phyloP scores from a whole-genome alignment of 2,888 invertebrate genomes.

The Deilephila porcellus region DNA sequence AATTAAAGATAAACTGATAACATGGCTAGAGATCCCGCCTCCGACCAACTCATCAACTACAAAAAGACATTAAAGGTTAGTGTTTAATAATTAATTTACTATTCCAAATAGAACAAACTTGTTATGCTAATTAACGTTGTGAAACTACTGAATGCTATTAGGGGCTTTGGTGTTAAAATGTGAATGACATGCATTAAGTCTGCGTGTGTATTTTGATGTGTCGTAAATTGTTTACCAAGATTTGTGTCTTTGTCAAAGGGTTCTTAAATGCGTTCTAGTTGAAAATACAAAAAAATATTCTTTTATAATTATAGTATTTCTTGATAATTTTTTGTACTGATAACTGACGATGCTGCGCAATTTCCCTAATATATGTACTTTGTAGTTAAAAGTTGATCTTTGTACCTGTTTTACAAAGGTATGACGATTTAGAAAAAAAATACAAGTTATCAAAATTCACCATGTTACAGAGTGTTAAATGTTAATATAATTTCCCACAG shows the following conservation, averaged over 20 bases:
- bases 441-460: background rate
- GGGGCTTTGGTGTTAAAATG: constrained; percentile 1
- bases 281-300: background rate
- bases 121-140: constrained; percentile 4
- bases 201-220: background rate
- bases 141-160: constrained; percentile 2
- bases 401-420: constrained; percentile 36
- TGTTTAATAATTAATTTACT: constrained; percentile 12
- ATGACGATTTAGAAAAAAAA: background rate
- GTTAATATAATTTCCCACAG: background rate
- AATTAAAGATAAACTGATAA: constrained; percentile 36
- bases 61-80: constrained; percentile 86
- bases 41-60: constrained; percentile 86
- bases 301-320: background rate
- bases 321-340: background rate
- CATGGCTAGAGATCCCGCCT: constrained; percentile 84
- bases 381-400: constrained; percentile 42
- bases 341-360: constrained; percentile 35
- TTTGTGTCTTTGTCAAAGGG: background rate
- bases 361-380: constrained; percentile 26
- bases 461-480: background rate
- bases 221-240: background rate
- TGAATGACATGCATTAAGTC: background rate
- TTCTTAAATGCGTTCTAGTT: background rate
- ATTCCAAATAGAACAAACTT: background rate